These are phyloP conservation scores for Eulemur albifrons DNA, from an alignment of 2,797 vertebrate genomes.

Conservation along the genomic window DNA sequence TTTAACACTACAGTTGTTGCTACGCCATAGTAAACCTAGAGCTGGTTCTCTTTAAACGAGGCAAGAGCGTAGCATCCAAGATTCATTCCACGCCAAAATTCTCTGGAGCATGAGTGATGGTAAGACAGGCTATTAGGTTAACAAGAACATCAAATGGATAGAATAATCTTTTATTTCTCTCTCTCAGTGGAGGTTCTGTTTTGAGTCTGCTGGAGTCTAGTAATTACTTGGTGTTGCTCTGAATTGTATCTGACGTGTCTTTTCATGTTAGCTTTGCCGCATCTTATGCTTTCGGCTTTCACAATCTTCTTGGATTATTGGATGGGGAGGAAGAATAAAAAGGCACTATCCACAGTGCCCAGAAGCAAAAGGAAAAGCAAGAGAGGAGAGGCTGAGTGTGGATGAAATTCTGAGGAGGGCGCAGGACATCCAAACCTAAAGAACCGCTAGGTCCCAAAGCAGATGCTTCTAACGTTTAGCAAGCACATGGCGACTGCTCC, in stretches of 20 bases:
- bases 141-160: slow-evolving; percentile 23
- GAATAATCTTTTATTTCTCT: neutral
- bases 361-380: neutral
- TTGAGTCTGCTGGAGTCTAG: neutral
- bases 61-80: neutral
- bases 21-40: neutral
- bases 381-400: neutral
- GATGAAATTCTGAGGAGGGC: neutral
- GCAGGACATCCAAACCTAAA: neutral
- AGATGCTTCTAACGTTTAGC: neutral
- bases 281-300: neutral
- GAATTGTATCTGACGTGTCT: neutral
- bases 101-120: neutral
- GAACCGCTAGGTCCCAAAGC: neutral
- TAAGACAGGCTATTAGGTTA: neutral
- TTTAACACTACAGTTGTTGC: neutral
- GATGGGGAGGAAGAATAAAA: neutral
- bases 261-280: slow-evolving; percentile 9
- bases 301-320: slow-evolving; percentile 1
- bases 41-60: neutral
- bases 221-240: neutral
- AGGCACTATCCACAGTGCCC: neutral
- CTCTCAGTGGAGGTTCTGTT: neutral
- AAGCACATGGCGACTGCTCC: neutral
- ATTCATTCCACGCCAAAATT: neutral